A percentile compares a stretch with the other conserved stretches of the same genome.
Conservation (phyloP, 2,113 vertebrate genomes). For the Prochilodus magdalenae region DNA sequence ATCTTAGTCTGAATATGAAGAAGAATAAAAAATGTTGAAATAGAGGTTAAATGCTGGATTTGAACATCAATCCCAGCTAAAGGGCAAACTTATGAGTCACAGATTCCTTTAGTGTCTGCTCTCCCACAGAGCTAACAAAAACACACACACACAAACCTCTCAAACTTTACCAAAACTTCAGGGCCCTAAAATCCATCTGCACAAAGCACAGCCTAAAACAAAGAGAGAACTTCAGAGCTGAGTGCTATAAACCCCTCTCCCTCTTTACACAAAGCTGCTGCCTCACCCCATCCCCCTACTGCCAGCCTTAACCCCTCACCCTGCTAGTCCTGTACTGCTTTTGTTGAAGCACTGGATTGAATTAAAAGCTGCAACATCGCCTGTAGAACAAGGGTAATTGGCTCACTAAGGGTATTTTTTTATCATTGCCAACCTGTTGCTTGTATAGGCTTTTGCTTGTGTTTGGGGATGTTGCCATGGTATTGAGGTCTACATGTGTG, state of each 20-base stretch:
- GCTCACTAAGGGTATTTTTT: conserved; percentile 43
- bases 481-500: conserved; percentile 68
- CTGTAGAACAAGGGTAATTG: conserved; percentile 65
- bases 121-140: conserved; percentile 33
- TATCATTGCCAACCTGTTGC: conserved; percentile 74
- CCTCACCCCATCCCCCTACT: not conserved
- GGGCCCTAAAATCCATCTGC: not conserved
- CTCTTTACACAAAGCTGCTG: conserved; percentile 1
- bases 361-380: conserved; percentile 56
- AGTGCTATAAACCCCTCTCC: not conserved
- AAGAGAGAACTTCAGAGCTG: not conserved
- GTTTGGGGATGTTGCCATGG: conserved; percentile 72
- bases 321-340: conserved; percentile 57
- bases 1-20: not conserved
- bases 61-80: conserved; percentile 27
- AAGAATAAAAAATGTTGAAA: not conserved
- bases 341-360: conserved; percentile 41
- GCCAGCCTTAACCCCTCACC: conserved; percentile 25
- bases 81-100: conserved; percentile 30
- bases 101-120: conserved; percentile 30
- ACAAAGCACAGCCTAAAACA: conserved; percentile 15
- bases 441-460: conserved; percentile 64
- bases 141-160: conserved; percentile 26
- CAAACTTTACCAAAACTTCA: not conserved
- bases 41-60: not conserved